Percentiles rank a stretch among this genome's conserved stretches.
phyloP scores from a whole-genome alignment of 2,113 vertebrate genomes.

The Dromaius novaehollandiae region DNA sequence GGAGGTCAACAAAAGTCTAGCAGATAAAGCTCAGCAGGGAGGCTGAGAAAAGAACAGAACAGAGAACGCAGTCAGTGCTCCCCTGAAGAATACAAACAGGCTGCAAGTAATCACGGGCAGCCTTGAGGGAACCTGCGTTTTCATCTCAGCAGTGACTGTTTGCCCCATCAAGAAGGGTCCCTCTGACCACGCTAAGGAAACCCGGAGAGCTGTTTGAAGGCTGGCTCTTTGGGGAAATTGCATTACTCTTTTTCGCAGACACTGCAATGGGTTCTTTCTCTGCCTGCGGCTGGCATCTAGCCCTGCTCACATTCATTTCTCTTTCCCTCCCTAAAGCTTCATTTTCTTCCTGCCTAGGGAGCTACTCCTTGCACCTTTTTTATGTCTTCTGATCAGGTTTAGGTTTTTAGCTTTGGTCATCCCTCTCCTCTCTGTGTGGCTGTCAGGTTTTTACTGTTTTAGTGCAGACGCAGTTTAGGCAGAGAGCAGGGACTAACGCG shows the following conservation, averaged over 20 bases:
- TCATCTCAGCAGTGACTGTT: background rate
- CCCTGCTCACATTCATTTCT: background rate
- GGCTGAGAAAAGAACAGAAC: background rate
- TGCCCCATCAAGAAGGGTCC: background rate
- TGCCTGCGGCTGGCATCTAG: background rate
- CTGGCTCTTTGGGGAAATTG: background rate
- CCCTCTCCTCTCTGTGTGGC: background rate
- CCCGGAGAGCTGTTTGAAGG: background rate
- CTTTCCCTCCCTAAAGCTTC: background rate
- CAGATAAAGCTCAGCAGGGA: conserved; percentile 27
- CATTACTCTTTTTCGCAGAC: background rate
- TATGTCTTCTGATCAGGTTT: background rate
- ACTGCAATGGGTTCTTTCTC: background rate
- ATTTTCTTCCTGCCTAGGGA: background rate
- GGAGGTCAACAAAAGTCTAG: conserved; percentile 46
- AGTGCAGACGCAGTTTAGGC: too few species aligned
- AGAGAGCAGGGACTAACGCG: background rate
- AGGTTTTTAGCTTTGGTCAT: background rate
- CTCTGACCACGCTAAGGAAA: background rate
- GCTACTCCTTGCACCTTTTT: background rate
- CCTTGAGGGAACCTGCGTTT: background rate
- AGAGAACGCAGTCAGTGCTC: conserved; percentile 15
- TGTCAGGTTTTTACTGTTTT: background rate
- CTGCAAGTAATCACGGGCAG: background rate
- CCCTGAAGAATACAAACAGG: conserved; percentile 5